Base-by-base conservation (phyloP, 2,888 invertebrate genomes). In the Nomada flava region DNA sequence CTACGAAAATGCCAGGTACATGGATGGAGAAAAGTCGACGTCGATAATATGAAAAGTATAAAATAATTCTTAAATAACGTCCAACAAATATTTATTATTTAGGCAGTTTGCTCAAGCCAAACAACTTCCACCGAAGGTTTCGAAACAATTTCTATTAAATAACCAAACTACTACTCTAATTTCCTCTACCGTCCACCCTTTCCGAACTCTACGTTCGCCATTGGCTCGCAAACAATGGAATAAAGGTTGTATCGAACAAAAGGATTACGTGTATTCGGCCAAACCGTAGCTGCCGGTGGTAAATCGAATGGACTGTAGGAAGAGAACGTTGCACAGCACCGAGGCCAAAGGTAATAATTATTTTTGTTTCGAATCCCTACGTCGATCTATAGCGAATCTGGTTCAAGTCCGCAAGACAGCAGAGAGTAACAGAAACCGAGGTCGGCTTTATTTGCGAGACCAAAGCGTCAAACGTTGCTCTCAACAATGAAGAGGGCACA, bases 401-500 rank as follows among this genome's bases (percentile, higher is more conserved):
- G 15, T 29, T 26, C 60, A n/a, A 36, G 18, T n/a, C 44, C 36
- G 53, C 52, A 50, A 71, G 57, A 18, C 55, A 2, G 13, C 29
- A 7, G n/a, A 2, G 67, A 64, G 59, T 75, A 68, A 36, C 68
- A 67, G 57, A 69, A 73, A 72, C 47, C 55, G 42, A 36, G 36
- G 36, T 7, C 7, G 42, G 65, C 60, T 84, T 76, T 83, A 86
- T 86, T 86, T 86, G 76, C 74, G 75, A 62, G 78, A 68, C 15
- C 11, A 44, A 63, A 55, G 75, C 79, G 79, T 79, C 72, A 76
- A 83, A 71, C 76, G 73, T 68, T 76, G 75, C 74, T 53, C 53
- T 26, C 77, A 73, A 83, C 79, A 82, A 86, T 83, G 86, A 86
- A 85, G 77, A 79, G 85, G 79, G 78, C 85, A 85, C 69, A 74